These are phyloP conservation scores for Nasonovia ribisnigri DNA, from an alignment of 2,888 invertebrate genomes.

Conservation along the genomic window DNA sequence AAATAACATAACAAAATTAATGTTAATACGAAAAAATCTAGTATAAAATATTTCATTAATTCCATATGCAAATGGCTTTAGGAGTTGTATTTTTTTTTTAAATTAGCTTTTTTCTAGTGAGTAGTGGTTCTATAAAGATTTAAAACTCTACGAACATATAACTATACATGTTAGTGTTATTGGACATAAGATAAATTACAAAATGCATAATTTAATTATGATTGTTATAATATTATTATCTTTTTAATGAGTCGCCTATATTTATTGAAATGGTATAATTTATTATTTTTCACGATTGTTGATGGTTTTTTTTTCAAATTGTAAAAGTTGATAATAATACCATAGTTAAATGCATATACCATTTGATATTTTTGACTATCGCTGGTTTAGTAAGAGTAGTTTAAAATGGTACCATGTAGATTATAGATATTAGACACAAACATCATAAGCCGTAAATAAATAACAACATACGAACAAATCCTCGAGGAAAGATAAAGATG, in stretches of 20 bases:
- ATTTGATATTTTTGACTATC: neutral
- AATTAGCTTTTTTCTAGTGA: neutral
- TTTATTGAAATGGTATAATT: neutral
- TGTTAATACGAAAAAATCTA: neutral
- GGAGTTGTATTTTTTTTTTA: neutral
- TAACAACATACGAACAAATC: neutral
- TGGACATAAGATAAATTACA: neutral
- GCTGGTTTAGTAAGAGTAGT: neutral
- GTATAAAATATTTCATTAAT: neutral
- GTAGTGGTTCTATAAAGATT: neutral
- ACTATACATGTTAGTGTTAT: neutral
- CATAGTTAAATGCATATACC: neutral
- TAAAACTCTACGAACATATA: neutral
- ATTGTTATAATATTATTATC: neutral
- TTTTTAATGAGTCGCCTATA: neutral
- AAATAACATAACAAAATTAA: neutral
- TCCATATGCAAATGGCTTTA: neutral
- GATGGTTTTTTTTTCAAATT: neutral
- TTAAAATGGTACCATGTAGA: neutral
- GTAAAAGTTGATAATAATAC: neutral
- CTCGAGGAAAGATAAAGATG: constrained; percentile 11
- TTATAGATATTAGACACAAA: neutral
- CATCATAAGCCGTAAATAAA: constrained; percentile 28
- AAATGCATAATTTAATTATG: neutral
- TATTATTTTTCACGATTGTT: neutral